Evolutionary conservation across 2,888 invertebrate genomes (phyloP).

Genomic region (Bursaphelenchus okinawaensis): DNA sequence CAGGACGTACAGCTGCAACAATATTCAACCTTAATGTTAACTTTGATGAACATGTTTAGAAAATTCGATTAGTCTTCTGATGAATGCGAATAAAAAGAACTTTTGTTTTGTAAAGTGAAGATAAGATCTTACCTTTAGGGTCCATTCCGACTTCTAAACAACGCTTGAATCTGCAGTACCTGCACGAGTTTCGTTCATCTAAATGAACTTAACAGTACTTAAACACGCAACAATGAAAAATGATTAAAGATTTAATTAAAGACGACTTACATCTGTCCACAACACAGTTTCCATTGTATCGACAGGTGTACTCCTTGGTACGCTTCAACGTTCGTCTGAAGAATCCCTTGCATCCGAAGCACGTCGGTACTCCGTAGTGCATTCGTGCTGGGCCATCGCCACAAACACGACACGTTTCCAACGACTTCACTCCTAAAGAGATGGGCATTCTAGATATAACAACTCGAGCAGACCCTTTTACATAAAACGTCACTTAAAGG

Average conservation of each 20-base stretch:
- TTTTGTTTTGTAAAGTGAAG: neutral
- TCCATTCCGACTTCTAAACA: constrained; percentile 57
- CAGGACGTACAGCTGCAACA: constrained; percentile 53
- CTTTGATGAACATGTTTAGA: no score
- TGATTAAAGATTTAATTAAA: no score
- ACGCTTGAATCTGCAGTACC: constrained; percentile 55
- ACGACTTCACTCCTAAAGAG: constrained; percentile 34
- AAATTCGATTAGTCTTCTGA: no score
- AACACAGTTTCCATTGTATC: constrained; percentile 54
- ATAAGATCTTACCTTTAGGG: constrained; percentile 38
- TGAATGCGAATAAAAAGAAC: constrained; percentile 8
- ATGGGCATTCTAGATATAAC: neutral
- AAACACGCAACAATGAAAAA: neutral
- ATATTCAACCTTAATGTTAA: no score
- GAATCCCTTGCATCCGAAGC: constrained; percentile 49
- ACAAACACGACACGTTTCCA: constrained; percentile 54
- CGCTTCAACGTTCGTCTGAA: constrained; percentile 51
- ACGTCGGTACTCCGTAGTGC: constrained; percentile 56
- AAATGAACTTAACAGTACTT: neutral
- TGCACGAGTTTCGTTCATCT: constrained; percentile 39
- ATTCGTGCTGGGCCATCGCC: constrained; percentile 55
- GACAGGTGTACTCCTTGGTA: constrained; percentile 52
- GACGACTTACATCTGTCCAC: constrained; percentile 39
- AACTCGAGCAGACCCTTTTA: no score
- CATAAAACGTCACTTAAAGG: no score